Conservation (phyloP, 2,888 invertebrate genomes). For the Melanostoma scalare region DNA sequence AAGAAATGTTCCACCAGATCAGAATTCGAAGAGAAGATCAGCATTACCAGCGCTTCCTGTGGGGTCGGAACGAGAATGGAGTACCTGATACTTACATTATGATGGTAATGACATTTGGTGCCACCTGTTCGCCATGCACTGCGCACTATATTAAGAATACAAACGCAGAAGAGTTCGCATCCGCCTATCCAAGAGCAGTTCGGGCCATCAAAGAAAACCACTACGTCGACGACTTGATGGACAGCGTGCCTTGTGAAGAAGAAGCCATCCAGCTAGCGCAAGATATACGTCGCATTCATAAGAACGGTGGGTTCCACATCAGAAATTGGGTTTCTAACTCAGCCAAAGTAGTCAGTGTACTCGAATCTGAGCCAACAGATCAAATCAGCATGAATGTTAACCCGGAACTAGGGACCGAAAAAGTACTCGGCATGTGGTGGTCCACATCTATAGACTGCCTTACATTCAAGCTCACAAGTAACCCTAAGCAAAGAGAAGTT, state of each 20-base stretch:
- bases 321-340: too few relatives aligned
- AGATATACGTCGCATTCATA: constrained; percentile 57
- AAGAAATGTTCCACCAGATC: too few relatives aligned
- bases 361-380: constrained; percentile 3
- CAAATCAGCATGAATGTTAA: constrained; percentile 5
- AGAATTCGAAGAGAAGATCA: constrained; percentile 64
- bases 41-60: constrained; percentile 76
- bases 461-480: constrained; percentile 20
- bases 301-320: not conserved
- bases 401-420: not conserved
- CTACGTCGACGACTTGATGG: constrained; percentile 75
- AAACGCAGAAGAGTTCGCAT: not conserved
- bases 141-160: too few relatives aligned
- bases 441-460: constrained; percentile 37
- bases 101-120: constrained; percentile 74
- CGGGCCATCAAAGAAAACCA: constrained; percentile 42
- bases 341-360: not conserved
- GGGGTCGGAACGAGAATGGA: constrained; percentile 58
- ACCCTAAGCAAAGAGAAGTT: constrained; percentile 2
- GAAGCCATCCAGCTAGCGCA: constrained; percentile 32
- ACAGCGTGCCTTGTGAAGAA: too few relatives aligned
- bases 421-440: constrained; percentile 25
- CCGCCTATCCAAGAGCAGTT: constrained; percentile 17
- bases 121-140: constrained; percentile 70
- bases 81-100: constrained; percentile 68